A percentile compares a stretch with the other conserved stretches of the same genome.
These are phyloP conservation scores for Rhagium mordax DNA, from an alignment of 2,888 invertebrate species.

Conservation along the genomic window DNA sequence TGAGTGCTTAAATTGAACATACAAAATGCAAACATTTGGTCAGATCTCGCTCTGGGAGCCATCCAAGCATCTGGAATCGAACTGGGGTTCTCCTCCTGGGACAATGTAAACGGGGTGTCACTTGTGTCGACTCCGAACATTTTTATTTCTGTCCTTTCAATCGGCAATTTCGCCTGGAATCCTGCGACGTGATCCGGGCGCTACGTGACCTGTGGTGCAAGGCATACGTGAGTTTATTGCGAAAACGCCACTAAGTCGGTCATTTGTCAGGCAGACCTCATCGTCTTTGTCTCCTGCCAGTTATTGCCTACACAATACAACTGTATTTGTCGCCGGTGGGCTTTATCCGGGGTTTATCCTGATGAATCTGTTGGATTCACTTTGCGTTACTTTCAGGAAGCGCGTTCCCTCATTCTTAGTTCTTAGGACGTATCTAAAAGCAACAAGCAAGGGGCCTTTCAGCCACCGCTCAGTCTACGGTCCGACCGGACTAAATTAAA, in stretches of 20 bases:
- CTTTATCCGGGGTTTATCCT: neutral
- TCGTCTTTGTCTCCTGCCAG: neutral
- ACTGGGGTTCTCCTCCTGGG: neutral
- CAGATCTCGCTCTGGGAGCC: too few species aligned
- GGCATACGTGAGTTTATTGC: constrained; percentile 23
- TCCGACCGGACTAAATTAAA: too few species aligned
- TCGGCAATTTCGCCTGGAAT: constrained; percentile 15
- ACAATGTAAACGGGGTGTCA: neutral
- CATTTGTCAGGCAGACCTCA: neutral
- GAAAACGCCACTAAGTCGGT: neutral
- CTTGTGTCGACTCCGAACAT: neutral
- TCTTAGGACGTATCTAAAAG: too few species aligned
- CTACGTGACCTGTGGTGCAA: constrained; percentile 9
- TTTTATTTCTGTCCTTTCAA: constrained; percentile 8
- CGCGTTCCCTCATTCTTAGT: too few species aligned
- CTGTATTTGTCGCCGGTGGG: neutral
- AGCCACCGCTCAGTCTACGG: too few species aligned
- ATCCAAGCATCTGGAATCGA: neutral
- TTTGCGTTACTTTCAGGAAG: neutral
- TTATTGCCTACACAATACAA: neutral
- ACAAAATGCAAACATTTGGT: too few species aligned
- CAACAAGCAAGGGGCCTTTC: too few species aligned
- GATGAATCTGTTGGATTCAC: neutral
- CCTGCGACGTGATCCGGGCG: constrained; percentile 15
- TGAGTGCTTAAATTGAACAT: too few species aligned